Evolutionary conservation across 1,140 invertebrate genomes (phyloP), one percentile per base, ranked within the genome.

Genomic region (Glomeris maerens): DNA sequence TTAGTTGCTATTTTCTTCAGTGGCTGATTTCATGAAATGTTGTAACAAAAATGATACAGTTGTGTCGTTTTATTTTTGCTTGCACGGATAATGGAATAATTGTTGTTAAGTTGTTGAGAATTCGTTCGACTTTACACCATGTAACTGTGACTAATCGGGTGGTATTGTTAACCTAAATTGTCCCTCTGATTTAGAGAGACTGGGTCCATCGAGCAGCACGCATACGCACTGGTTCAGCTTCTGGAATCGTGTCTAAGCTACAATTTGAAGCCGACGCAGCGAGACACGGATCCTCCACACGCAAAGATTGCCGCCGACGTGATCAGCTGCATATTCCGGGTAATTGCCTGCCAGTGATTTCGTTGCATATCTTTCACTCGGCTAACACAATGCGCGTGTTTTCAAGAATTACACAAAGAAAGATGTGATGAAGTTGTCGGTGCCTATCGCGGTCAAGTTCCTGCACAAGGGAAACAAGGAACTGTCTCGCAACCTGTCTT

Each of bases 261-360:
- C 69, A 85, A 88, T 65, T 73, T 94, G 50, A 81, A 84, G 65
- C 83, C 85, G 1, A 73, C 78, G n/a, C 66, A 72, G 39, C 68
- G 73, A 40, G 83, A 87, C 69, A 81, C 85, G 61, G 88, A 93
- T 69, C 86, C 89, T 10, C 88, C 90, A 3, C 89, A 94, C 76
- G 87, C 88, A 20, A 94, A 94, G 73, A 93, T 95, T 60, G 87
- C 87, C 4, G 85, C 84, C 41, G 91, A 94, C 72, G 78, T 94
- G 45, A 83, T 94, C 58, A 89, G 87, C 45, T 91, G 87, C 70
- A 81, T 95, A 64, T 93, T 95, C 70, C 71, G 91, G 71, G 88
- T 93, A 71, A 74, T 71, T 68, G 4, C 31, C 25, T n/a, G 5
- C 5, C 28, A 22, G n/a, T 23, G 3, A 13, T 14, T 13, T 27